Evolutionary conservation across 2,888 invertebrate species (phyloP).

Genomic region (Cryptophagus acutangulus): DNA sequence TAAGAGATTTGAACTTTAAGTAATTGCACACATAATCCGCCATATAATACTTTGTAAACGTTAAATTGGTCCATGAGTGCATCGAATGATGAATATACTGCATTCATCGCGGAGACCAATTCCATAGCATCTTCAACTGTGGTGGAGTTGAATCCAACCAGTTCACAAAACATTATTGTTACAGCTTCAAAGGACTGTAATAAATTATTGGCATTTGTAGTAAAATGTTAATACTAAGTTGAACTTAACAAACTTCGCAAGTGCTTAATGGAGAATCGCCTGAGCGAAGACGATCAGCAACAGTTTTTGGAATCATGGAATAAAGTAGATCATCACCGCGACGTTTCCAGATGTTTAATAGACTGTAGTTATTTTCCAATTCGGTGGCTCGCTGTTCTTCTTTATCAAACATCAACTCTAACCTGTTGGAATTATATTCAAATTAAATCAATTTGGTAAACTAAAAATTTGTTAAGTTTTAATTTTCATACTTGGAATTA

Average conservation of each 20-base stretch:
- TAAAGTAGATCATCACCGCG: constrained; percentile 82
- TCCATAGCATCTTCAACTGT: constrained; percentile 65
- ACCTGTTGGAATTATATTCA: constrained; percentile 40
- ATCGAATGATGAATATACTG: constrained; percentile 81
- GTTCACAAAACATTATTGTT: constrained; percentile 74
- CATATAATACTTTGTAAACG: constrained; percentile 73
- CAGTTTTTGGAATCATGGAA: constrained; percentile 85
- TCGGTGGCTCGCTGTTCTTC: constrained; percentile 75
- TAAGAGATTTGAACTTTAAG: constrained; percentile 37
- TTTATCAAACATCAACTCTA: constrained; percentile 77
- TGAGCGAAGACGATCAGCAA: constrained; percentile 73
- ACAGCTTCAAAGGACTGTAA: constrained; percentile 70
- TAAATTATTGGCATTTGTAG: constrained; percentile 5
- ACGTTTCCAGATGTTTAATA: constrained; percentile 79
- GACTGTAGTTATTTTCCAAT: constrained; percentile 69
- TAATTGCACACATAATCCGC: background rate
- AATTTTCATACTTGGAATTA: constrained; percentile 56
- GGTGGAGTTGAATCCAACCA: constrained; percentile 57
- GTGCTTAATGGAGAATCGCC: constrained; percentile 74
- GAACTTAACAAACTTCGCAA: constrained; percentile 64
- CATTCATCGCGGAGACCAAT: constrained; percentile 79
- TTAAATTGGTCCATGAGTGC: constrained; percentile 75
- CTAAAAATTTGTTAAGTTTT: background rate
- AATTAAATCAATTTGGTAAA: background rate
- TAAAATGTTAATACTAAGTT: background rate